Percentiles rank a stretch among this genome's conserved stretches.
These are phyloP conservation scores for Erannis defoliaria DNA, from an alignment of 2,888 invertebrate species.

Conservation along the genomic window DNA sequence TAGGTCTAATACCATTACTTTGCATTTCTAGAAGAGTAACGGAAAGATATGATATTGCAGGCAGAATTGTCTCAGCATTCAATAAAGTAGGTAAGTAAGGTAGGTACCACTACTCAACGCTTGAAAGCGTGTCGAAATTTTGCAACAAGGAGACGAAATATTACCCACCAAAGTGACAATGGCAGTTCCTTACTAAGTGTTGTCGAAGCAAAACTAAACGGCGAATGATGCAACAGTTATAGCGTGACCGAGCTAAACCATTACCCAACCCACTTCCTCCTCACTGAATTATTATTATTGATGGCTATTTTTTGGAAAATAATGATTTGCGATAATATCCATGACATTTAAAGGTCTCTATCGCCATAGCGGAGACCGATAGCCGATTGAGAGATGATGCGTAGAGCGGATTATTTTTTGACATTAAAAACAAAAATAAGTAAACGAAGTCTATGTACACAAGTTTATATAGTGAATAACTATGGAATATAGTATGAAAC, in stretches of 20 bases:
- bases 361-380: background rate
- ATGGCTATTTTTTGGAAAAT: conserved; percentile 17
- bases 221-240: conserved; percentile 36
- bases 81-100: conserved; percentile 46
- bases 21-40: background rate
- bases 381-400: conserved; percentile 2
- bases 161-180: conserved; percentile 18
- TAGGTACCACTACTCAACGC: conserved; percentile 31
- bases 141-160: conserved; percentile 20
- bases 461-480: no score
- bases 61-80: conserved; percentile 37
- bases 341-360: conserved; percentile 10
- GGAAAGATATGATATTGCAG: no score
- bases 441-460: no score
- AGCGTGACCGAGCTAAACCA: conserved; percentile 32
- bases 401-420: background rate
- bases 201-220: conserved; percentile 34
- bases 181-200: conserved; percentile 22
- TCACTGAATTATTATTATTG: conserved; percentile 25
- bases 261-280: conserved; percentile 29
- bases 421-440: no score
- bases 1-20: background rate
- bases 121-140: conserved; percentile 56
- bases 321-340: conserved; percentile 11
- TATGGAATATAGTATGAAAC: background rate